phyloP scores from a whole-genome alignment of 35 echinoderm and acorn worm species.

The Heliocidaris tuberculata region DNA sequence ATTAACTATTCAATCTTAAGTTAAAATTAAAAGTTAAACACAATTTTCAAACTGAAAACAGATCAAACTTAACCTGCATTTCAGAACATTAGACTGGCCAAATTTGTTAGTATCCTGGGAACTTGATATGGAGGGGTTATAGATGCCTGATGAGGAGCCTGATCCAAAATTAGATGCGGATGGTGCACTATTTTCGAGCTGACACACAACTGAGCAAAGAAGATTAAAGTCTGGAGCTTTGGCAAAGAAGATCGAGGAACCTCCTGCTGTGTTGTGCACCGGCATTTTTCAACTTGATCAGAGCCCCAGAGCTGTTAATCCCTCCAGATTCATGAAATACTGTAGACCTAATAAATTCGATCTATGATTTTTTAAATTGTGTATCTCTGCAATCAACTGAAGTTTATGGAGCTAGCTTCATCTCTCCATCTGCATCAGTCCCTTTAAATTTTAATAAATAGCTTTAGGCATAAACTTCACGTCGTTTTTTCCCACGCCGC shows the following conservation, averaged over 20 bases:
- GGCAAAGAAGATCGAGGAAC: conserved; percentile 70
- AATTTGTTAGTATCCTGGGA: neutral
- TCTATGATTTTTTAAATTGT: neutral
- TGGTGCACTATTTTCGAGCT: conserved; percentile 6
- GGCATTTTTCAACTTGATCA: neutral
- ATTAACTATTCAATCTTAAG: too few species aligned
- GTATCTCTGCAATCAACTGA: too few species aligned
- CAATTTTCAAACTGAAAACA: neutral
- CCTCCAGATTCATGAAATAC: too few species aligned
- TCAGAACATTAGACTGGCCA: conserved; percentile 59
- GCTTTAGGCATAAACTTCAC: too few species aligned
- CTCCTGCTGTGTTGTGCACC: conserved; percentile 14
- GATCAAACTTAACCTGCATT: conserved; percentile 63
- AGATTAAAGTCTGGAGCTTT: conserved; percentile 54
- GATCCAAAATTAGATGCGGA: neutral
- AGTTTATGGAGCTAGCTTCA: too few species aligned
- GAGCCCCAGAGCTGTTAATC: too few species aligned
- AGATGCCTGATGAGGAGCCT: conserved; percentile 41
- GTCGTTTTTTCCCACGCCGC: too few species aligned
- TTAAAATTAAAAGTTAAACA: neutral
- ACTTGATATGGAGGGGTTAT: too few species aligned
- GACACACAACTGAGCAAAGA: conserved; percentile 61
- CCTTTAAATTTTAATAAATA: too few species aligned
- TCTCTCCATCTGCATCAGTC: too few species aligned
- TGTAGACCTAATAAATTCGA: neutral